phyloP scores from a whole-genome alignment of 2,888 invertebrate genomes.

The Drosophila paucipuncta region DNA sequence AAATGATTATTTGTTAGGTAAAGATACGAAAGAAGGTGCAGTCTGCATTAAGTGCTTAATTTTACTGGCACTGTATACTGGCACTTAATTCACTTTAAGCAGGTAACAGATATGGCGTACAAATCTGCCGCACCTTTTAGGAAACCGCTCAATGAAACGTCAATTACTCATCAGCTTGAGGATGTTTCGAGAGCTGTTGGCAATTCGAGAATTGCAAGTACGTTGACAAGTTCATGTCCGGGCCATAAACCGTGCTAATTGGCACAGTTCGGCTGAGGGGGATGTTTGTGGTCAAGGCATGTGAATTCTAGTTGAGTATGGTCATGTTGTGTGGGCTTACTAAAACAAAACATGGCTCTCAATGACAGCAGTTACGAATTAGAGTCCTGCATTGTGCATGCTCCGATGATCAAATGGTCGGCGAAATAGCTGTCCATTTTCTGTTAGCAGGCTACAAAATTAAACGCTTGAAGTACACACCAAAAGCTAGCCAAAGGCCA shows the following conservation, averaged over 20 bases:
- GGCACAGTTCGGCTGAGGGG: neutral
- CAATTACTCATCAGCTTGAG: neutral
- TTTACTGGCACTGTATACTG: neutral
- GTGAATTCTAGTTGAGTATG: neutral
- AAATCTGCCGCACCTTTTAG: neutral
- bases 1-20: neutral
- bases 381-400: conserved; percentile 4
- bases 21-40: neutral
- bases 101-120: neutral
- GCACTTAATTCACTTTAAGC: neutral
- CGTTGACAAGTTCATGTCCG: neutral
- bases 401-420: conserved; percentile 1
- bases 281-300: neutral
- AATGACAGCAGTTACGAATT: neutral
- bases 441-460: neutral
- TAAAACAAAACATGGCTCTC: conserved; percentile 10
- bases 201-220: neutral
- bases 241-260: conserved; percentile 8
- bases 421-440: neutral
- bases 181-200: neutral
- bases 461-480: neutral
- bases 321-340: neutral
- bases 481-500: too few relatives aligned
- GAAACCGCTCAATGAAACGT: neutral
- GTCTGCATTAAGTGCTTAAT: neutral